Evolutionary conservation across 2,113 vertebrate genomes (phyloP).

Genomic region (Bambusicola thoracicus): DNA sequence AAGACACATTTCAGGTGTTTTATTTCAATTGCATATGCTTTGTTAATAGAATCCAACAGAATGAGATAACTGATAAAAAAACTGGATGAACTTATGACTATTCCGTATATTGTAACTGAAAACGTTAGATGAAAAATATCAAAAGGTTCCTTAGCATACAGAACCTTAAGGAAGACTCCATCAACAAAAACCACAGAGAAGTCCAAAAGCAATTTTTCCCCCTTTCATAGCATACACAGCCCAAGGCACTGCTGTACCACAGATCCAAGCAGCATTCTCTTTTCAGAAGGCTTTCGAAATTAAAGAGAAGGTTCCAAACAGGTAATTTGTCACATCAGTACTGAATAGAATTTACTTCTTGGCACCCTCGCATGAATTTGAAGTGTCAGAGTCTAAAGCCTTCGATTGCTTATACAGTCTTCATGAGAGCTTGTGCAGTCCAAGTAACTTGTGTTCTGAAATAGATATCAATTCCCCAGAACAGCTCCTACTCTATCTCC

Average conservation of each 20-base stretch:
- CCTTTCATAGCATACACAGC: rapidly evolving
- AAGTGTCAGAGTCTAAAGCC: neutral
- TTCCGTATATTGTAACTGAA: neutral
- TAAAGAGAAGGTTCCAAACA: neutral
- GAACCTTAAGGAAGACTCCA: neutral
- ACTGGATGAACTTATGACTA: neutral
- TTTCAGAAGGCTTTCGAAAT: neutral
- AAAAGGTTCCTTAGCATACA: neutral
- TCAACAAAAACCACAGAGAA: neutral
- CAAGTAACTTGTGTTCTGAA: neutral
- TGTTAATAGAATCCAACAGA: neutral
- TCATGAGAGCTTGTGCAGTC: no score
- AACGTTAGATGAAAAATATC: neutral
- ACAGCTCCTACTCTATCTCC: neutral
- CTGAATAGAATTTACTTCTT: neutral
- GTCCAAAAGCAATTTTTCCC: neutral
- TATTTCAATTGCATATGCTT: neutral
- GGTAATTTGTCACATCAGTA: neutral
- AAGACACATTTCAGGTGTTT: neutral
- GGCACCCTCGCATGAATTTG: neutral
- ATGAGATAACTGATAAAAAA: neutral
- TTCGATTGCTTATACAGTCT: neutral
- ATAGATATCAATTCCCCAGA: neutral
- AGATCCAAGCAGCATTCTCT: neutral
- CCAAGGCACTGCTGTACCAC: rapidly evolving